Conservation (phyloP, 2,797 vertebrate species). For the Bradypodion ventrale region DNA sequence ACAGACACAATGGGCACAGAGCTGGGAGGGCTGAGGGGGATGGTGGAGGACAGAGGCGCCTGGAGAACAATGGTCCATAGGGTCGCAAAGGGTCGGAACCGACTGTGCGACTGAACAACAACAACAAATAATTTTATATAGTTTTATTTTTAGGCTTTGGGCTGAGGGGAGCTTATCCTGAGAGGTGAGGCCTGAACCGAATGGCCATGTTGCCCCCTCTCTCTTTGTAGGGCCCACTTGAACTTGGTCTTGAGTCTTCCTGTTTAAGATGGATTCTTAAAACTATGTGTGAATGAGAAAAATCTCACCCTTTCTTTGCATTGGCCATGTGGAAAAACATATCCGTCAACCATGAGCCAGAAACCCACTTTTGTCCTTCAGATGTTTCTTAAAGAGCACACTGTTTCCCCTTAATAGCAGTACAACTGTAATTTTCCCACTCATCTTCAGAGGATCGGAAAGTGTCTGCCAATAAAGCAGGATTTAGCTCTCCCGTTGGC, state of each 20-base stretch:
- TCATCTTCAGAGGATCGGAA: conserved; percentile 37
- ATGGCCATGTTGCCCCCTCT: too few species aligned
- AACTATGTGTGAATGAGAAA: not conserved
- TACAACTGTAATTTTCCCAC: conserved; percentile 43
- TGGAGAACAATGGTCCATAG: too few species aligned
- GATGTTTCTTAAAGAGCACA: conserved; percentile 31
- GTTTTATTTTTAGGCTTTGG: too few species aligned
- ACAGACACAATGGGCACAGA: too few species aligned
- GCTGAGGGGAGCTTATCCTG: too few species aligned
- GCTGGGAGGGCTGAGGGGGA: too few species aligned
- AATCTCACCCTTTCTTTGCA: not conserved
- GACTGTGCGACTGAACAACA: too few species aligned
- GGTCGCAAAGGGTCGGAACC: too few species aligned
- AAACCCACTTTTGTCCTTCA: conserved; percentile 31
- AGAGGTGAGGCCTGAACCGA: too few species aligned
- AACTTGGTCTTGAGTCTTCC: not conserved
- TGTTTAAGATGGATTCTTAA: not conserved
- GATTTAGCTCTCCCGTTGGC: conserved; percentile 52
- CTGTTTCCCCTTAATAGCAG: conserved; percentile 35
- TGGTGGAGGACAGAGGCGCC: too few species aligned
- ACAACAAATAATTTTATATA: too few species aligned
- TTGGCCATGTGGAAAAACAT: not conserved
- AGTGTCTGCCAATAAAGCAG: conserved; percentile 43
- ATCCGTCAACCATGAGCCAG: not conserved
- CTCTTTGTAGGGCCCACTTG: too few species aligned